Base-by-base conservation (phyloP, 2,113 vertebrate species). In the Australoheros scitulus region DNA sequence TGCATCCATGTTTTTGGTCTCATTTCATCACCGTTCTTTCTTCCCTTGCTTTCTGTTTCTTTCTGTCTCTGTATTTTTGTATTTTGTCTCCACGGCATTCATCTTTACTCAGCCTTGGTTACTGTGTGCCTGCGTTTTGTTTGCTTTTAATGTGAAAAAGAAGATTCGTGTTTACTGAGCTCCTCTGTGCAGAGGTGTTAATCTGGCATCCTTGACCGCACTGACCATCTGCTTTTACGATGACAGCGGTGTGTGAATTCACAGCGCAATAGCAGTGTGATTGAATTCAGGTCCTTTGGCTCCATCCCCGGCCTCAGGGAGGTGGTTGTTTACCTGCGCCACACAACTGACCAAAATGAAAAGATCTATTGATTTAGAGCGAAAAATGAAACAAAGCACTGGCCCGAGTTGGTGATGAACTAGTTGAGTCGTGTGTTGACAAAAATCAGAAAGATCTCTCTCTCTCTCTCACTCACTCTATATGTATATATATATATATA, bases 141-240 rank as follows among this genome's bases (percentile, higher is more conserved):
- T 7, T 57, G 11, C 5, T 41, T 55, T 60, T 20, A 60, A 70
- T 14, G 17, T 29, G 41, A 56, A 78, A 41, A 56, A 50, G 61
- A 61, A 32, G 76, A 76, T 50, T 80, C 24, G 14, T 32, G 24
- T 70, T 61, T 32, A 13, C 15, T 2, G 64, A 68, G 26, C 24
- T 9, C 56, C 20, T 60, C 24, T 34, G 29, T 64, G 79, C 32
- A 24, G 77, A 72, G 22, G 60, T 20, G 56, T 80, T 68, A 58
- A 17, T 82, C 75, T 81, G 57, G 15, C 36, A 63, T 72, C 82
- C 61, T 80, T 80, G 70, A 84, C 76, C 76, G 1, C 26, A 13
- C 68, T 55, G 68, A 72, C 68, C 68, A 55, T 34, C 10, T 36
- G 77, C 26, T 65, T 65, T 56, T 79, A 79, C 50, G 14, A 55